These are phyloP conservation scores for Saccostrea glomerata DNA, from an alignment of 1,140 invertebrate species.

Conservation along the genomic window DNA sequence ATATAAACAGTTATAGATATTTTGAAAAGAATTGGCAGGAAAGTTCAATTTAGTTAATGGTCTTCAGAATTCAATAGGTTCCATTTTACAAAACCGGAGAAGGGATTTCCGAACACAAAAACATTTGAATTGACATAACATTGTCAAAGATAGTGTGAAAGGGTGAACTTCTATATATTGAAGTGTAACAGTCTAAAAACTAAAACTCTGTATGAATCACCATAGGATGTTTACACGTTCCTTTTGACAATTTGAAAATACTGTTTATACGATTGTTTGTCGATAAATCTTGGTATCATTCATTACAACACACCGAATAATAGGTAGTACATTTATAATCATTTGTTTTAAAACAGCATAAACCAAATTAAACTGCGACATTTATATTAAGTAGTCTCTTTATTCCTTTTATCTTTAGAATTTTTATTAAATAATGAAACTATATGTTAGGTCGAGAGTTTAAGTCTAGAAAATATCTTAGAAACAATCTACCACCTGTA, in stretches of 20 bases:
- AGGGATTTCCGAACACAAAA: conserved; percentile 21
- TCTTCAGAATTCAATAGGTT: conserved; percentile 13
- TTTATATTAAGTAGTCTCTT: too few species aligned
- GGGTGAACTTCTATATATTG: not conserved
- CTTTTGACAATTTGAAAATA: not conserved
- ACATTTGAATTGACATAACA: not conserved
- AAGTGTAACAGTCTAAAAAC: not conserved
- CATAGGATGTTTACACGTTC: not conserved
- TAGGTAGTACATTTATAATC: too few species aligned
- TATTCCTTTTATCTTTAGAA: too few species aligned
- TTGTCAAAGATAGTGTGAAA: not conserved
- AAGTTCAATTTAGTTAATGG: conserved; percentile 26
- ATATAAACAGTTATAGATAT: not conserved
- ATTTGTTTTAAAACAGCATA: too few species aligned
- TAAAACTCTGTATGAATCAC: conserved; percentile 4
- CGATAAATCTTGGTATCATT: not conserved
- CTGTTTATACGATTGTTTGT: conserved; percentile 5
- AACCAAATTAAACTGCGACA: too few species aligned
- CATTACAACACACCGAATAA: too few species aligned
- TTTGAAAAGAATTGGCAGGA: conserved; percentile 17
- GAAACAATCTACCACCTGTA: not conserved
- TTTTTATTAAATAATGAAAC: too few species aligned
- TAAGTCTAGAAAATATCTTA: not conserved
- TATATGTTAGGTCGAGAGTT: not conserved
- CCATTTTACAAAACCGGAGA: not conserved